These are phyloP conservation scores for Chelonoidis abingdonii DNA, from an alignment of 2,113 vertebrate genomes.

Conservation along the genomic window DNA sequence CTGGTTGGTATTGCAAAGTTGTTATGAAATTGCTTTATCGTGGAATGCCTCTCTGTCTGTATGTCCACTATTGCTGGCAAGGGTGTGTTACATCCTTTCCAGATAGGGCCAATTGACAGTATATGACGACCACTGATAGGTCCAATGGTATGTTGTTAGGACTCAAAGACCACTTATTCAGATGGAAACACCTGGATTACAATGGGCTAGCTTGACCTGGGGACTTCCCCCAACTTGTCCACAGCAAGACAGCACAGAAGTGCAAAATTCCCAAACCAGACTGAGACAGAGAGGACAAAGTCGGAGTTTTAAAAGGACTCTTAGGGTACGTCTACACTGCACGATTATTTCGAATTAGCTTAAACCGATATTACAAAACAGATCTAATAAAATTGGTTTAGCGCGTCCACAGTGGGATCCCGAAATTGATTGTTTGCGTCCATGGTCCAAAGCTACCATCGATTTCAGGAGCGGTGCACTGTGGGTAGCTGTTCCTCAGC, in stretches of 20 bases:
- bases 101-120: too few relatives aligned
- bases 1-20: neutral
- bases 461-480: too few relatives aligned
- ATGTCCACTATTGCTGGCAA: neutral
- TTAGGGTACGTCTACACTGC: too few relatives aligned
- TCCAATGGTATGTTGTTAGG: neutral
- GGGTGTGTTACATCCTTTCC: too few relatives aligned
- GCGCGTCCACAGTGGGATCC: too few relatives aligned
- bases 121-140: too few relatives aligned
- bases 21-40: neutral
- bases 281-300: neutral
- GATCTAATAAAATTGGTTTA: too few relatives aligned
- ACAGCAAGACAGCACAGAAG: neutral
- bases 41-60: neutral
- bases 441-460: too few relatives aligned
- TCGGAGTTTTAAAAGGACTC: neutral
- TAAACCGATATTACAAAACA: too few relatives aligned
- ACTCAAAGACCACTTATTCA: neutral
- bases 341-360: too few relatives aligned
- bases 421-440: too few relatives aligned
- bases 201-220: neutral
- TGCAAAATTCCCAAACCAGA: neutral
- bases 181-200: neutral
- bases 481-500: too few relatives aligned
- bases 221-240: neutral